Base-by-base conservation (phyloP, 1,140 invertebrate genomes). In the Phortica variegata region DNA sequence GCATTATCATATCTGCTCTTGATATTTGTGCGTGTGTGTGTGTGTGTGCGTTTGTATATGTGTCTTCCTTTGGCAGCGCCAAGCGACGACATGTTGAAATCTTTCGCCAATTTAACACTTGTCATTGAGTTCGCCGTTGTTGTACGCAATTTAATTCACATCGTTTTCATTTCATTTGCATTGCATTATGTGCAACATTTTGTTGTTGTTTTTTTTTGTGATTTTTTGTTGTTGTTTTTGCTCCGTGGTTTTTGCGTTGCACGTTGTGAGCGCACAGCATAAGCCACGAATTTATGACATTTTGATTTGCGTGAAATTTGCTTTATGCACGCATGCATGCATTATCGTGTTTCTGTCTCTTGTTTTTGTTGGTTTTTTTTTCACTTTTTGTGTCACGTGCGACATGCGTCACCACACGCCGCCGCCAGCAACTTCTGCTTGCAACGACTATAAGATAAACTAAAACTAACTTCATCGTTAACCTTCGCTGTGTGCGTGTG, bases 281-380 rank as follows among this genome's bases (percentile, higher is more conserved):
- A 68, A 68, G 63, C 63, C 59, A 68, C 58, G 58, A 70, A 73
- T 73, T 73, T 73, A 70, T 73, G 70, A 73, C 70, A 70, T 71
- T 73, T 73, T 73, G 70, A 73, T 73, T 71, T 73, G 70, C 70
- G 70, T 73, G 63, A 73, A 73, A 73, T 73, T 73, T 68, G 62
- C 56, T 68, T 73, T 71, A 71, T 66, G 63, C 70, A 73, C 70
- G 70, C 70, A 73, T 73, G 65, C 69, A 58, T 69, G 49, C 23
- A 45, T n/a, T 42, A 41, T 29, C 47, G 21, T 33, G 53, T 45
- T 29, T 26, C 2, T 0, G 15, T 38, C 29, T 57, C 32, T 29
- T 31, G 15, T 43, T 31, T 29, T 38, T 19, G 13, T 32, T 19
- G 32, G 9, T 41, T 46, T 7, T 29, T 6, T 29, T 29, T 7